Conservation (phyloP, 2,113 vertebrate species). For the Rhynchomys soricoides region DNA sequence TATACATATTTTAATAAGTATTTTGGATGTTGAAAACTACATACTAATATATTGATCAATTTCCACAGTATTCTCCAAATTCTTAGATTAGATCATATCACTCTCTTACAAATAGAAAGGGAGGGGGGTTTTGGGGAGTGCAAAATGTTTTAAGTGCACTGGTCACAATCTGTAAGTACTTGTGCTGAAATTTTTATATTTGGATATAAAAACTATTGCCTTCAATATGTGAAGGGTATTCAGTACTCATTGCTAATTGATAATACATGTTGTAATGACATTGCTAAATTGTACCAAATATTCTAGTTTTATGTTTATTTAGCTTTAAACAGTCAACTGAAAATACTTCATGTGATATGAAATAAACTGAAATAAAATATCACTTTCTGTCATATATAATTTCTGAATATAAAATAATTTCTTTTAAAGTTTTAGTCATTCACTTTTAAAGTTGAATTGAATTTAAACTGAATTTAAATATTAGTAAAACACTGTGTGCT, state of each 20-base stretch:
- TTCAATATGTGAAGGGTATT: background rate
- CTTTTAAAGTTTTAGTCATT: constrained; percentile 36
- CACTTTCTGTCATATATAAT: constrained; percentile 61
- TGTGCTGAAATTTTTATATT: constrained; percentile 31
- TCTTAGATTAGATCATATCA: background rate
- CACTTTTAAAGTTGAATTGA: constrained; percentile 19
- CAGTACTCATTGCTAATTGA: background rate
- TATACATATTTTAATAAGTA: constrained; percentile 8
- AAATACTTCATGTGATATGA: constrained; percentile 31
- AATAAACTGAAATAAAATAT: constrained; percentile 61
- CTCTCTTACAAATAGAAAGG: background rate
- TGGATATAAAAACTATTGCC: background rate
- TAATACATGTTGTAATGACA: constrained; percentile 1
- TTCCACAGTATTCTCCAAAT: background rate
- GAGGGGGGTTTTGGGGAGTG: background rate
- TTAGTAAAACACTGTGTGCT: background rate
- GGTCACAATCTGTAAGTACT: background rate
- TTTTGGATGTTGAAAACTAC: constrained; percentile 36
- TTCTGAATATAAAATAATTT: background rate
- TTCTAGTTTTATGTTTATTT: constrained; percentile 42
- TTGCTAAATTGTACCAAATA: background rate
- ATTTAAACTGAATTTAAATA: constrained; percentile 1
- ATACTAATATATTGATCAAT: background rate
- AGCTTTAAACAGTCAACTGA: constrained; percentile 68
- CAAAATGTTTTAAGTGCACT: background rate